phyloP scores from a whole-genome alignment of 1,140 invertebrate species.

The Tetragnatha versicolor region DNA sequence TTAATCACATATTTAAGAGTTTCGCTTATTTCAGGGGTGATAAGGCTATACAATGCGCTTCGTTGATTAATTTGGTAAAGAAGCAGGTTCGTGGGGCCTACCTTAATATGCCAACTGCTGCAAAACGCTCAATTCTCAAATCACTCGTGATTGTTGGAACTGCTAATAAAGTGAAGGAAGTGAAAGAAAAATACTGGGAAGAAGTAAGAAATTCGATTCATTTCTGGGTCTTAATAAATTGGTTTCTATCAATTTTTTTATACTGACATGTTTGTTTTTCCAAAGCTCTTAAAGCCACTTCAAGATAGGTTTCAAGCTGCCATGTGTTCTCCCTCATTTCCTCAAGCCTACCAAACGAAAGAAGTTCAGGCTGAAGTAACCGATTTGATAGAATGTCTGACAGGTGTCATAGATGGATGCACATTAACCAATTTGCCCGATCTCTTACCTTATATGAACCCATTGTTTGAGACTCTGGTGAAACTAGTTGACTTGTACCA shows the following conservation, averaged over 20 bases:
- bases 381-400: slow-evolving; percentile 73
- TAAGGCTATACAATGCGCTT: slow-evolving; percentile 60
- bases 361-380: slow-evolving; percentile 70
- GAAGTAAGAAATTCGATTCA: slow-evolving; percentile 58
- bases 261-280: slow-evolving; percentile 53
- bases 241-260: too few relatives aligned
- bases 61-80: slow-evolving; percentile 63
- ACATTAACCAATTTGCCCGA: slow-evolving; percentile 69
- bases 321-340: slow-evolving; percentile 69
- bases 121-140: slow-evolving; percentile 64
- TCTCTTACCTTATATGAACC: slow-evolving; percentile 73
- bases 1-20: background rate
- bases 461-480: slow-evolving; percentile 73
- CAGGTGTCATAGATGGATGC: slow-evolving; percentile 72
- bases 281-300: slow-evolving; percentile 71
- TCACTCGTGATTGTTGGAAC: slow-evolving; percentile 64
- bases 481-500: slow-evolving; percentile 77
- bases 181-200: slow-evolving; percentile 63
- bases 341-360: slow-evolving; percentile 69
- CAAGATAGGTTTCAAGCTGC: slow-evolving; percentile 70
- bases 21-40: slow-evolving; percentile 61
- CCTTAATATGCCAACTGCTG: slow-evolving; percentile 61
- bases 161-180: slow-evolving; percentile 57
- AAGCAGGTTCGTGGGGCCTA: slow-evolving; percentile 62
- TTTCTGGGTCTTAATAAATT: background rate